Evolutionary conservation across 92 coral and sea anemone genomes (phyloP).

Genomic region (Phenganax marumi): DNA sequence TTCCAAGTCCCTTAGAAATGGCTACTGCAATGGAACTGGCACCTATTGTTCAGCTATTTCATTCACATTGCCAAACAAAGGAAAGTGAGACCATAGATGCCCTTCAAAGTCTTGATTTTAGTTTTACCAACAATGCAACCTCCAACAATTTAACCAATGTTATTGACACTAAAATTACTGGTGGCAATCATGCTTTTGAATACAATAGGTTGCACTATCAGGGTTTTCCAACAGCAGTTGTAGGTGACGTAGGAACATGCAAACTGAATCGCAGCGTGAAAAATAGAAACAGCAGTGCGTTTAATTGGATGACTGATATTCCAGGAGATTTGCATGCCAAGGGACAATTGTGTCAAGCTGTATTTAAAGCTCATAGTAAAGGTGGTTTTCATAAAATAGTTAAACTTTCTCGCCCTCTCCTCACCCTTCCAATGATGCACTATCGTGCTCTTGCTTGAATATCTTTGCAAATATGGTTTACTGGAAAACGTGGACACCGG

Average conservation of each 20-base stretch:
- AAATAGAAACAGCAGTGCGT: conserved; percentile 34
- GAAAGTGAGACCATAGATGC: neutral
- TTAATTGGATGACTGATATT: conserved; percentile 48
- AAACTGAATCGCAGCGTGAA: conserved; percentile 34
- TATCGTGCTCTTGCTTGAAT: too few relatives aligned
- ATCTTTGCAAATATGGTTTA: too few relatives aligned
- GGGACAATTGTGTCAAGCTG: conserved; percentile 61
- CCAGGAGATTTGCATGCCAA: conserved; percentile 64
- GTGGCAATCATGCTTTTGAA: conserved; percentile 1
- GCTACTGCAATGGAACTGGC: conserved; percentile 22
- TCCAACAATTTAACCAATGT: conserved; percentile 1
- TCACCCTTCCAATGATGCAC: too few relatives aligned
- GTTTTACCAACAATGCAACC: conserved; percentile 4
- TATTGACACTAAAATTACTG: neutral
- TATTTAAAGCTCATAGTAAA: conserved; percentile 40
- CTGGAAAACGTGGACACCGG: too few relatives aligned
- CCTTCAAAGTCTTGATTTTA: neutral
- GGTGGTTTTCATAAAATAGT: conserved; percentile 51
- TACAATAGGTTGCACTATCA: conserved; percentile 3
- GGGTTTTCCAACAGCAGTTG: conserved; percentile 33
- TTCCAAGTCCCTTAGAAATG: conserved; percentile 51
- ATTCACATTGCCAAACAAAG: conserved; percentile 11
- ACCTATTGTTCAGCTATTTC: neutral
- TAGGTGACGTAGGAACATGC: conserved; percentile 50
- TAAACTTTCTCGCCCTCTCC: too few relatives aligned